Evolutionary conservation across 2,888 invertebrate species (phyloP), one percentile per base, ranked within the genome.

Genomic region (Xiphydria camelus): DNA sequence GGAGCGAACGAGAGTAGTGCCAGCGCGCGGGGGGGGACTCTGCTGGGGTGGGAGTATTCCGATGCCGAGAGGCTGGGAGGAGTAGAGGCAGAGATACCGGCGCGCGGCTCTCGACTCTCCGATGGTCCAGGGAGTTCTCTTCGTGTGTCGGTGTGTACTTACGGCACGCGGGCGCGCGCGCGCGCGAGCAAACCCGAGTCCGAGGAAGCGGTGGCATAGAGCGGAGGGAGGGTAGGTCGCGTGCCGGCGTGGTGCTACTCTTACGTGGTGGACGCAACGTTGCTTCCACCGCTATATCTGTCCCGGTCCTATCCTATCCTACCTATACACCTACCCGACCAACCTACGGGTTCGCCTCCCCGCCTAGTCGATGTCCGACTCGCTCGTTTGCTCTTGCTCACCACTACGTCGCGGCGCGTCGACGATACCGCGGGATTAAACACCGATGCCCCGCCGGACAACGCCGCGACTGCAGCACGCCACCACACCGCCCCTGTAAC

Each of bases 161-260:
- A n/a, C n/a, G n/a, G n/a, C n/a, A n/a, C n/a, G n/a, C n/a, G n/a
- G n/a, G n/a, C n/a, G n/a, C n/a, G n/a, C n/a, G n/a, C n/a, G n/a
- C n/a, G n/a, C n/a, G n/a, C n/a, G n/a, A n/a, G 23, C 15, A 17
- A 26, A 18, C 15, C 20, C 20, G 23, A 34, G 9, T 32, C 35
- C 10, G 35, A 46, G 46, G 47, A 14, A 31, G 29, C 29, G 43
- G 17, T 32, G 22, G n/a, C n/a, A n/a, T n/a, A n/a, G 25, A 33
- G 41, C 49, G 52, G 62, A 55, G 61, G 62, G 66, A 64, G 62
- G 66, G 61, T 65, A 68, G 67, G 72, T 73, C 72, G 72, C 72
- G 72, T 73, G 72, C 72, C 72, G 69, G 69, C 70, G 60, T 68
- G 72, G 66, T 69, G 69, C 67, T 68, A 54, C 65, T 66, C 61